Evolutionary conservation across 2,113 vertebrate species (phyloP).

Genomic region (Carlito syrichta): DNA sequence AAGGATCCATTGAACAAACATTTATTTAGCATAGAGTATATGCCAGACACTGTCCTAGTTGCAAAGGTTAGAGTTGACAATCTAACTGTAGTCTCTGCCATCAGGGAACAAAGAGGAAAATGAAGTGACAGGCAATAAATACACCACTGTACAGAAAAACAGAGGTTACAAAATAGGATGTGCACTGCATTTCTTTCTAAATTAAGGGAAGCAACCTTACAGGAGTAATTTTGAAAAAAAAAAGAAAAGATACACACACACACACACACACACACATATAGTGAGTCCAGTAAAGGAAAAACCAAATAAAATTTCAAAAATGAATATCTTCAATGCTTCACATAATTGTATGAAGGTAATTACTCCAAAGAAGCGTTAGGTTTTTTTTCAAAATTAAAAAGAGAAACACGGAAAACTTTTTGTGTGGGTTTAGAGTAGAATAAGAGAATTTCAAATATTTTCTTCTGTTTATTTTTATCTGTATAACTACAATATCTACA

Average conservation of each 20-base stretch:
- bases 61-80: not conserved
- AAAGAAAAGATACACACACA: too few species aligned
- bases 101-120: not conserved
- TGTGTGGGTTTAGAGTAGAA: not conserved
- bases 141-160: not conserved
- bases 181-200: not conserved
- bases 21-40: not conserved
- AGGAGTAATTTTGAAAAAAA: not conserved
- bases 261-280: too few species aligned
- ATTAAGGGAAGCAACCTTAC: not conserved
- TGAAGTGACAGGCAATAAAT: not conserved
- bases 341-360: not conserved
- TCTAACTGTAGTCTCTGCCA: not conserved
- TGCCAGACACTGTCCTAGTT: not conserved
- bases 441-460: not conserved
- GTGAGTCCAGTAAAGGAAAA: not conserved
- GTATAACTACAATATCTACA: too few species aligned
- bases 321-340: not conserved
- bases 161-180: not conserved
- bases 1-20: not conserved
- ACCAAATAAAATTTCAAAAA: not conserved
- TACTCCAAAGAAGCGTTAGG: not conserved
- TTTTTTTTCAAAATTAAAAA: conserved; percentile 26
- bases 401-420: not conserved
- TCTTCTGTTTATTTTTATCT: too few species aligned